phyloP scores from a whole-genome alignment of 2,113 vertebrate species.

The Daubentonia madagascariensis region DNA sequence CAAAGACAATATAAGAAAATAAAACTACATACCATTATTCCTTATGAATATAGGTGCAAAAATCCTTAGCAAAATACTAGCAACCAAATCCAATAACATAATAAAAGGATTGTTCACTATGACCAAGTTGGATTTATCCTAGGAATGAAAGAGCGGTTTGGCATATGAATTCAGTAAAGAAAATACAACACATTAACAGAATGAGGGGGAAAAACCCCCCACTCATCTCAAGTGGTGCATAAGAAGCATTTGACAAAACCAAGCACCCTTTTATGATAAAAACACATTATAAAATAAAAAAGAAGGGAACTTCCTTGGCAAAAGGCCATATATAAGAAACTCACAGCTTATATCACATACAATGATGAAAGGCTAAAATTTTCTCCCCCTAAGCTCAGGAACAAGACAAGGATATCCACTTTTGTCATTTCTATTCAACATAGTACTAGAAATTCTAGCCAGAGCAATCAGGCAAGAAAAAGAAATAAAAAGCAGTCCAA shows the following conservation, averaged over 20 bases:
- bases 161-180: neutral
- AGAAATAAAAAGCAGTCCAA: neutral
- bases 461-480: neutral
- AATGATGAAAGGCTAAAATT: neutral
- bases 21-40: neutral
- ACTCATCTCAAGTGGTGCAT: neutral
- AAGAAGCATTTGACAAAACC: neutral
- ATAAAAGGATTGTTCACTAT: neutral
- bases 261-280: neutral
- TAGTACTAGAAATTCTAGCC: neutral
- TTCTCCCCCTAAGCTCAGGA: neutral
- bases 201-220: neutral
- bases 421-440: neutral
- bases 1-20: neutral
- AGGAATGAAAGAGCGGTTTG: neutral
- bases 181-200: neutral
- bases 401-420: neutral
- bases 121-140: neutral
- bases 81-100: neutral
- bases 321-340: neutral
- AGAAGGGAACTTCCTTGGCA: neutral
- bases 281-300: neutral
- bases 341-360: neutral
- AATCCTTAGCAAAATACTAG: neutral
- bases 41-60: neutral